Evolutionary conservation across 2,797 vertebrate genomes (phyloP).

Genomic region (Catharus ustulatus): DNA sequence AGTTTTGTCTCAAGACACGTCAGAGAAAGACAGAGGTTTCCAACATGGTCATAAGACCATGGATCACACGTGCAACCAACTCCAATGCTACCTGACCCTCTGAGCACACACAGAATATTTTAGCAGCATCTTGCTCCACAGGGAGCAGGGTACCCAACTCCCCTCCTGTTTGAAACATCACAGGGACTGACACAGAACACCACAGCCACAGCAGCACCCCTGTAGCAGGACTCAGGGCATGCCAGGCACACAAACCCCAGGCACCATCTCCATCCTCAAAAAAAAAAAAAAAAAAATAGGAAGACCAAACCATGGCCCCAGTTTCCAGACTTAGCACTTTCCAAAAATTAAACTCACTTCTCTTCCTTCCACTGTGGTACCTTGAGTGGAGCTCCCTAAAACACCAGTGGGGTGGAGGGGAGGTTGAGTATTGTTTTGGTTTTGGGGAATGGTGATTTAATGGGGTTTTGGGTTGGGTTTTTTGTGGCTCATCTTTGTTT

Average conservation of each 20-base stretch:
- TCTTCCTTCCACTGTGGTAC: background rate
- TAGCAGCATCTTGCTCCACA: accelerated
- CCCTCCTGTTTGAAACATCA: background rate
- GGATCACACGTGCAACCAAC: background rate
- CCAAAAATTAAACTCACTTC: background rate
- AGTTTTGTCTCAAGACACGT: background rate
- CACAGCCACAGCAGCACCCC: background rate
- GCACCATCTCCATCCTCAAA: background rate
- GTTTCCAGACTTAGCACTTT: background rate
- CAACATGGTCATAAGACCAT: accelerated
- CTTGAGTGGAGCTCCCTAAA: background rate
- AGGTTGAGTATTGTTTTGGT: background rate
- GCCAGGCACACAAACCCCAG: background rate
- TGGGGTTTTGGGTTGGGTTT: accelerated
- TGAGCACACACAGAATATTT: background rate
- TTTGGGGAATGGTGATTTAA: background rate
- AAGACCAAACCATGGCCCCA: accelerated
- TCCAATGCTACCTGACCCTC: accelerated
- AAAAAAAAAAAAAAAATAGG: too few relatives aligned
- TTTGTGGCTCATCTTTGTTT: background rate
- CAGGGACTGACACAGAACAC: background rate
- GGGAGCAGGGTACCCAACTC: background rate
- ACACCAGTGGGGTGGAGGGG: accelerated
- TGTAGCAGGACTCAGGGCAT: background rate
- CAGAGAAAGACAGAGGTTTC: background rate